phyloP scores from a whole-genome alignment of 2,888 invertebrate species.

The Heteromyza rotundicornis region DNA sequence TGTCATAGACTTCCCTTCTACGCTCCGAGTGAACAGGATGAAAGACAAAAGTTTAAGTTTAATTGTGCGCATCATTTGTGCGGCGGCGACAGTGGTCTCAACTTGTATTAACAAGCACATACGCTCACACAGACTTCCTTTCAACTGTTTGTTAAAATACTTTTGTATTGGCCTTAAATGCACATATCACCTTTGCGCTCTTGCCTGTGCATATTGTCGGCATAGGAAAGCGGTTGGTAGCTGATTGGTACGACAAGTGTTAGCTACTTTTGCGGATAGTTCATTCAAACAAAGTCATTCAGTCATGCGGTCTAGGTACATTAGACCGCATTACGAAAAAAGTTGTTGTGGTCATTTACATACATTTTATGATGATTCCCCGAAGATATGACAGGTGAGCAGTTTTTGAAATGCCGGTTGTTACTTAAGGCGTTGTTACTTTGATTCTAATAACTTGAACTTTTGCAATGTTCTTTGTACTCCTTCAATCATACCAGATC shows the following conservation, averaged over 20 bases:
- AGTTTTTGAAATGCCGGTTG: background rate
- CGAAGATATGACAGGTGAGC: background rate
- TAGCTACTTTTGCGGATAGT: too few relatives aligned
- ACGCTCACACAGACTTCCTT: background rate
- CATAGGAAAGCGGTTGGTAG: too few relatives aligned
- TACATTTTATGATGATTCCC: too few relatives aligned
- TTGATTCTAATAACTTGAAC: background rate
- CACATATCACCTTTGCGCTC: background rate
- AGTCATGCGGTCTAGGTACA: too few relatives aligned
- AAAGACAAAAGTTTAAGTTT: constrained; percentile 52
- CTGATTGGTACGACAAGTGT: too few relatives aligned
- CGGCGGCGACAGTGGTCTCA: constrained; percentile 18
- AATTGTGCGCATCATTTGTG: constrained; percentile 49
- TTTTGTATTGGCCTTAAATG: background rate
- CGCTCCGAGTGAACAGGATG: too few relatives aligned
- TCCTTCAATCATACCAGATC: background rate
- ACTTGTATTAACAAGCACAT: background rate
- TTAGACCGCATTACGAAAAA: too few relatives aligned
- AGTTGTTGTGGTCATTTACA: too few relatives aligned
- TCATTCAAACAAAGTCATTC: too few relatives aligned
- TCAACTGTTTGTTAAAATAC: background rate
- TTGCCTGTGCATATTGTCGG: too few relatives aligned
- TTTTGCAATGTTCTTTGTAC: background rate
- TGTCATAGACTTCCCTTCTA: too few relatives aligned
- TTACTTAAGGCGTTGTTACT: background rate